Evolutionary conservation across 1,140 invertebrate species (phyloP), one percentile per base, ranked within the genome.

Genomic region (Hypothenemus hampei): DNA sequence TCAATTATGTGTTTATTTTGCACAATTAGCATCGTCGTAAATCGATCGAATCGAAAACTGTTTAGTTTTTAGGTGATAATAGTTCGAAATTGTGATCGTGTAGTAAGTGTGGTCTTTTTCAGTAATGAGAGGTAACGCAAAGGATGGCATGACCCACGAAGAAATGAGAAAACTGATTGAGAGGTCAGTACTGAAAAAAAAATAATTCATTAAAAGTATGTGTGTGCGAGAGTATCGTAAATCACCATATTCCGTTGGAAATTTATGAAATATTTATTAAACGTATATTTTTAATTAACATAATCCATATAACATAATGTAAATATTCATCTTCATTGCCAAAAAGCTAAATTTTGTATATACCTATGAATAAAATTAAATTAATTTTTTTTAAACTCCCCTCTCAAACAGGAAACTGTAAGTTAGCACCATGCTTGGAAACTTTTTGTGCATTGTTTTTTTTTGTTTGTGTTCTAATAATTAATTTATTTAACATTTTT

Each of bases 121-220:
- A 86, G 84, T 85, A 74, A 83, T 78, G 71, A 79, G 78, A 74
- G 74, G 74, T 76, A 76, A 73, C 78, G 76, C 80, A 77, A 89
- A 90, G 86, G 87, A 90, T 83, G 86, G 85, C 77, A 85, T 90
- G 84, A 84, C 87, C 78, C 89, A 86, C 76, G 89, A 92, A 79
- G 90, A 92, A 82, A 91, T 92, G 87, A 83, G 89, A 78, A 92
- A 91, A 84, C 86, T 93, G 76, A 89, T 93, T 78, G 90, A 93
- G 83, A 92, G 89, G 89, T 93, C 82, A 90, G 80, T 83, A 77
- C 57, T 35, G 29, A n/a, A 31, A 46, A 47, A 16, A 35, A 39
- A 29, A n/a, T n/a, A n/a, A n/a, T n/a, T n/a, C n/a, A n/a, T n/a
- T n/a, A n/a, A n/a, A n/a, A n/a, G n/a, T n/a, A n/a, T n/a, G n/a